Base-by-base conservation (phyloP, 2,797 vertebrate genomes). In the Chloroceryle inda region DNA sequence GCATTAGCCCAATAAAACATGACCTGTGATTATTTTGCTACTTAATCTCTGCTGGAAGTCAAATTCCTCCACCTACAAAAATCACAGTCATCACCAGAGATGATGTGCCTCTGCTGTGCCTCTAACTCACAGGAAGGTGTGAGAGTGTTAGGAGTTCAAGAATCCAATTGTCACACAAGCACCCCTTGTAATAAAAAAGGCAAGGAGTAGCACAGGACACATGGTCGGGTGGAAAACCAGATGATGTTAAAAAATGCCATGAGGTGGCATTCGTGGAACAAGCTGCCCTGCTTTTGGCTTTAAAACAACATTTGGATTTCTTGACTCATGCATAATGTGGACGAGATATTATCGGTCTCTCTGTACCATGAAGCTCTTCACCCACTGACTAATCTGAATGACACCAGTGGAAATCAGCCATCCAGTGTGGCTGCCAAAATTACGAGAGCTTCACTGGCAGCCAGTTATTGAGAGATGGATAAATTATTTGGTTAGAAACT, bases 401-500 rank as follows among this genome's bases (percentile, higher is more conserved):
- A 97, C 89, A 95, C 80, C 69, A 92, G 59, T 86, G 88, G 83
- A 96, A 95, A 93, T 63, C 82, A 95, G 91, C 85, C 92, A 90
- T 78, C 52, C 80, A 95, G 66, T 17, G 29, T 2, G 31, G 74
- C 69, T 94, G 95, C 92, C 96, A 96, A 91, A 94, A 79, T 89
- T 59, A 66, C 19, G 67, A 95, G 88, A 79, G 93, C 77, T 82
- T 94, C 61, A 87, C 74, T 94, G 71, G 90, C 91, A 96, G 80
- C 63, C 89, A 87, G 85, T 86, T 94, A 90, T 35, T 96, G 95
- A 95, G 83, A 90, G 91, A 90, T 77, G 88, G 89, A 94, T 95
- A 86, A 93, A 88, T 95, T 90, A 94, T 96, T 95, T 95, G 85
- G 85, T 92, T 93, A 94, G 83, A 93, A 94, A 82, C 67, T 89